These are phyloP conservation scores for Bombus balteatus DNA, from an alignment of 1,140 invertebrate species.

Conservation along the genomic window DNA sequence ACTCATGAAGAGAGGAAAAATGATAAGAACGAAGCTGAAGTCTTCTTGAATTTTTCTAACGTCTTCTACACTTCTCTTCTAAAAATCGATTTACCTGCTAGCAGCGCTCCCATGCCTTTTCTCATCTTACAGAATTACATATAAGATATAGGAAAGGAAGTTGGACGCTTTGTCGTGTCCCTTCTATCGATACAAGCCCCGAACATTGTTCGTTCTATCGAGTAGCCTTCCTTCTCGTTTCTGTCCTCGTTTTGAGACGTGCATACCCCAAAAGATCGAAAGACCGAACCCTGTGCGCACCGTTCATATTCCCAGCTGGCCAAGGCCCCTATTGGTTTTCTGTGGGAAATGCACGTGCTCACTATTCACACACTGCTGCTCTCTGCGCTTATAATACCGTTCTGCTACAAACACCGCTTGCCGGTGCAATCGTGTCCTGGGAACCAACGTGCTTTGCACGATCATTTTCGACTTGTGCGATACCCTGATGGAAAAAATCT, in stretches of 20 bases:
- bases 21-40: neutral
- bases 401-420: slow-evolving; percentile 58
- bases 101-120: neutral
- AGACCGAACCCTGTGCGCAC: slow-evolving; percentile 49
- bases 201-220: slow-evolving; percentile 43
- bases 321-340: slow-evolving; percentile 75
- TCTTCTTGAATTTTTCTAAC: neutral
- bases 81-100: slow-evolving; percentile 27
- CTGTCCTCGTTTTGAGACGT: slow-evolving; percentile 29
- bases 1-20: too few species aligned
- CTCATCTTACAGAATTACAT: slow-evolving; percentile 10
- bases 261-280: slow-evolving; percentile 48
- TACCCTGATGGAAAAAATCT: neutral
- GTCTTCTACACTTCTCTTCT: neutral
- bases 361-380: slow-evolving; percentile 79
- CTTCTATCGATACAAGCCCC: slow-evolving; percentile 27
- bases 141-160: slow-evolving; percentile 16
- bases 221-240: slow-evolving; percentile 40
- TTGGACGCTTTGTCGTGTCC: slow-evolving; percentile 24
- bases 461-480: slow-evolving; percentile 29
- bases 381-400: slow-evolving; percentile 64
- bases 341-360: slow-evolving; percentile 82
- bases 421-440: slow-evolving; percentile 32
- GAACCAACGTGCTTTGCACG: slow-evolving; percentile 15
- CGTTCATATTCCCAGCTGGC: slow-evolving; percentile 70